Base-by-base conservation (phyloP, 2,888 invertebrate genomes). In the Dastarcus helophoroides region DNA sequence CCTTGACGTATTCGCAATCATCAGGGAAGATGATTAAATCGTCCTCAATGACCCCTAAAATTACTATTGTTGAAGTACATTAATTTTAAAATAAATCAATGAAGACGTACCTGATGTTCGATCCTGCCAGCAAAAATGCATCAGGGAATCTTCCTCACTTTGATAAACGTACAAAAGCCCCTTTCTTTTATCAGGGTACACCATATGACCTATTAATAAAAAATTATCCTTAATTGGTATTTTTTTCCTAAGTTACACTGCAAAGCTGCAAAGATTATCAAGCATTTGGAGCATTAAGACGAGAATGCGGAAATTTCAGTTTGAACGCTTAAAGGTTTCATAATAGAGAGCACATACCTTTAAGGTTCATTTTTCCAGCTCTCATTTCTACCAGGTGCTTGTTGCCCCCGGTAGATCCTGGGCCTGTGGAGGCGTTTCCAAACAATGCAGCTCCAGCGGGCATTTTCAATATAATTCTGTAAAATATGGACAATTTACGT, bases 81-180 rank as follows among this genome's bases (percentile, higher is more conserved):
- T 8, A 14, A 8, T 10, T 2, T 7, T 31, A 17, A 31, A 16
- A 33, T 21, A 26, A 26, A n/a, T 6, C 10, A 13, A 10, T 7
- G 2, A 10, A 14, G 23, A 13, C n/a, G 27, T 45, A 51, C 56
- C 62, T 25, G 82, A 77, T 24, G 83, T 80, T 26, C 98, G 78
- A 64, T 99, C 97, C 65, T 97, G 97, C 98, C 98, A 98, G 62
- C 97, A 97, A 58, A 98, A 95, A 64, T 98, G 98, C 84, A 97
- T 94, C 33, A 98, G 63, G 1, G 90, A 88, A 62, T 98, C 98
- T 46, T 95, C 94, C n/a, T n/a, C n/a, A 30, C 91, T 86, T 60
- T 97, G 97, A 56, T 91, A 88, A 32, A 98, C 78, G 57, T 93
- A 98, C 8, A 97, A 70, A 14, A 86, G 67, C 3, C 98, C 98